Base-by-base conservation (phyloP, 1,140 invertebrate genomes). In the Drosophila baimaii region DNA sequence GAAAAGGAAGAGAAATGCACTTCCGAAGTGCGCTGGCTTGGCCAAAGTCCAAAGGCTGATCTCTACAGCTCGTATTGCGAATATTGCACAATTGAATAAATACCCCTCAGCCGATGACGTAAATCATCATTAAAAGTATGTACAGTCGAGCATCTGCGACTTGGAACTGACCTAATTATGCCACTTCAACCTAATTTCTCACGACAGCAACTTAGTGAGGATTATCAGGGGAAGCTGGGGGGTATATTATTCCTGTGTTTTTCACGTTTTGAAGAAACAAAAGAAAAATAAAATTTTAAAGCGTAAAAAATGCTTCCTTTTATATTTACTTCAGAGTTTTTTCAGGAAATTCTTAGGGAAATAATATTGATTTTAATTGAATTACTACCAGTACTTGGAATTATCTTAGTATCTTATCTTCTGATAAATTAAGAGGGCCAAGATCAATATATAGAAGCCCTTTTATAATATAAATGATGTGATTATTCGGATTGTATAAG, bases 1-100 rank as follows among this genome's bases (percentile, higher is more conserved):
- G 13, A 43, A 64, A 31, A 19, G 31, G 58, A 25, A 29, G 33
- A 15, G 17, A 27, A 64, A 35, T 68, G 33, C n/a, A 55, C 59
- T 75, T 70, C 58, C 71, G 29, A 61, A 57, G 46, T 61, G 46
- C 31, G 35, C 5, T 27, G 27, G 54, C 54, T 41, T 54, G n/a
- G n/a, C 8, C 75, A 76, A 88, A 85, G 81, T 85, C 62, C 82
- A 86, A 86, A 81, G 81, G n/a, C 51, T 63, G 35, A 66, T 44
- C 46, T 43, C n/a, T n/a, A 44, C 43, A 58, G 44, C n/a, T 39
- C 35, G n/a, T n/a, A n/a, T n/a, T 74, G 39, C 27, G 43, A 56
- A 56, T 55, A 75, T 64, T 73, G 69, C 69, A 71, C 51, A 77
- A 57, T 43, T 59, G 27, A 39, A 71, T 33, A 56, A 19, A 58